Evolutionary conservation across 2,888 invertebrate species (phyloP).

Genomic region (Rugalucina vietnamica): DNA sequence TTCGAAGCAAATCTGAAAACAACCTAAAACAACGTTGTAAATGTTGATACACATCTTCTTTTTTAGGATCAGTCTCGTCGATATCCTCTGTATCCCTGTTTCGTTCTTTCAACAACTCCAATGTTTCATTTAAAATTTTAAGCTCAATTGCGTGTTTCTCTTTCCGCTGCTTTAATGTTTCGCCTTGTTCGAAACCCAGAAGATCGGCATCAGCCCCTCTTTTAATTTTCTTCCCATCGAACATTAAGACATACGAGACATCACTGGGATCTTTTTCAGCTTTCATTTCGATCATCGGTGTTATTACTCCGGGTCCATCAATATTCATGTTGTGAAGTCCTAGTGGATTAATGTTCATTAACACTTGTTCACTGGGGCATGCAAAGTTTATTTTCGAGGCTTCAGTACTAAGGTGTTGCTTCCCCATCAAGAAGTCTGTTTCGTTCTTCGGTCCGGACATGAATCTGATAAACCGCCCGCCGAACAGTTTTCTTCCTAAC

Average conservation of each 20-base stretch:
- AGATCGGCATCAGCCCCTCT: neutral
- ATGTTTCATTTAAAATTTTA: too few relatives aligned
- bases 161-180: neutral
- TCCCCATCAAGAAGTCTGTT: neutral
- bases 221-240: conserved; percentile 4
- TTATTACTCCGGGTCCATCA: neutral
- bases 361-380: neutral
- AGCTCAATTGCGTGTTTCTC: too few relatives aligned
- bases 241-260: neutral
- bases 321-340: neutral
- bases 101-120: too few relatives aligned
- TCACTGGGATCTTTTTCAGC: neutral
- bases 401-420: neutral
- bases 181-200: conserved; percentile 9
- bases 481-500: conserved; percentile 7
- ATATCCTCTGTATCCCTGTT: too few relatives aligned
- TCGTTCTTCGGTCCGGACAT: conserved; percentile 6
- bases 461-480: neutral
- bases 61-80: too few relatives aligned
- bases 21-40: too few relatives aligned
- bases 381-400: neutral
- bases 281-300: neutral
- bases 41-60: too few relatives aligned
- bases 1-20: too few relatives aligned
- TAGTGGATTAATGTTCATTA: neutral